phyloP scores from a whole-genome alignment of 2,113 vertebrate genomes.

The Monopterus albus region DNA sequence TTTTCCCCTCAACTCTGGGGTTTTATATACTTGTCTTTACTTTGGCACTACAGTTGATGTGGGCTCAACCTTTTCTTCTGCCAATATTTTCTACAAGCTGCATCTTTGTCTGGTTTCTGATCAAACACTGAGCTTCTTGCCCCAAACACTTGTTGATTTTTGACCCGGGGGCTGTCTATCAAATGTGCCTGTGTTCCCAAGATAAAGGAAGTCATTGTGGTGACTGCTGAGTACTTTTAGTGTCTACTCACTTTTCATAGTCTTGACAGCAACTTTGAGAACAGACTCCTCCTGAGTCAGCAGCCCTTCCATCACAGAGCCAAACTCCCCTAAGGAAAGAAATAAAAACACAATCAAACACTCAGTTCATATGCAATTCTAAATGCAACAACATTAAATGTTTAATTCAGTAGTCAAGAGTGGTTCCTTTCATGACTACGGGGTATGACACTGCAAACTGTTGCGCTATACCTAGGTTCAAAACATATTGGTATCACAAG shows the following conservation, averaged over 20 bases:
- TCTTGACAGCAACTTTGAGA: slow-evolving; percentile 93
- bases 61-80: slow-evolving; percentile 33
- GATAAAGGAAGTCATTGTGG: slow-evolving; percentile 57
- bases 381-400: background rate
- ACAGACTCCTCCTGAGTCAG: slow-evolving; percentile 89
- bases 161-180: slow-evolving; percentile 26
- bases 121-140: slow-evolving; percentile 22
- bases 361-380: background rate
- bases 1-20: background rate
- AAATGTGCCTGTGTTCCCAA: slow-evolving; percentile 39
- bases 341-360: slow-evolving; percentile 27
- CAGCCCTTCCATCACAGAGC: slow-evolving; percentile 92
- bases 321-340: slow-evolving; percentile 87
- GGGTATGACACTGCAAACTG: slow-evolving; percentile 4
- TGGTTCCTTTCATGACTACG: background rate
- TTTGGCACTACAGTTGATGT: background rate
- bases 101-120: slow-evolving; percentile 32
- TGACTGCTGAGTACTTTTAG: slow-evolving; percentile 8
- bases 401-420: background rate
- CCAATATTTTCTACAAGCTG: slow-evolving; percentile 37
- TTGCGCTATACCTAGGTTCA: background rate
- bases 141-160: slow-evolving; percentile 19
- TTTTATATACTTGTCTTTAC: slow-evolving; percentile 11
- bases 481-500: background rate
- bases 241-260: slow-evolving; percentile 92